Conservation (phyloP, 2,113 vertebrate genomes). For the Aegotheles bennettii region DNA sequence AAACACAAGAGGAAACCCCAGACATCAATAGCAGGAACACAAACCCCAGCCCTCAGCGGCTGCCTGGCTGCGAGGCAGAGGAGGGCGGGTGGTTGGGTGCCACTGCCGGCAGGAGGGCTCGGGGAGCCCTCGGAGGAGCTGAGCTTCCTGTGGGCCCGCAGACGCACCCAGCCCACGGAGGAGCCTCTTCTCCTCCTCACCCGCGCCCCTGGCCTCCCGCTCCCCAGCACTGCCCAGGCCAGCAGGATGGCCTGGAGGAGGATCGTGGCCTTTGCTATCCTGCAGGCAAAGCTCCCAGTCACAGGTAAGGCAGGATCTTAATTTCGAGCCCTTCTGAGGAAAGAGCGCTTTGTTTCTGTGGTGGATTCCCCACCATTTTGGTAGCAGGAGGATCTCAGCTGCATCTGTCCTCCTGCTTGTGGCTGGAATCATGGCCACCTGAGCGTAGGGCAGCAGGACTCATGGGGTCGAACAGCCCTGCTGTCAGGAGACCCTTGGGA, state of each 20-base stretch:
- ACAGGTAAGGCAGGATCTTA: constrained; percentile 47
- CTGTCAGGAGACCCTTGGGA: neutral
- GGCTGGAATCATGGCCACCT: neutral
- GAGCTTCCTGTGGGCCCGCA: constrained; percentile 69
- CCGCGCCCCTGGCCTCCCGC: neutral
- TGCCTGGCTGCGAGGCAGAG: constrained; percentile 40
- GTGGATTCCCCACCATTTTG: neutral
- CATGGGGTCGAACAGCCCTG: accelerated
- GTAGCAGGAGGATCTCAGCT: neutral
- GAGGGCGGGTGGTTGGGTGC: neutral
- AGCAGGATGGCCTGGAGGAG: constrained; percentile 52
- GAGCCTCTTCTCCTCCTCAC: neutral
- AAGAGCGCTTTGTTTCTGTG: neutral
- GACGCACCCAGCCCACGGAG: neutral
- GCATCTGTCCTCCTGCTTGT: accelerated
- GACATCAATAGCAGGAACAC: neutral
- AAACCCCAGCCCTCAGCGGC: constrained; percentile 43
- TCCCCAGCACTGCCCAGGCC: accelerated
- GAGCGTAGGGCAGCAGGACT: accelerated
- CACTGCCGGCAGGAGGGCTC: constrained; percentile 40
- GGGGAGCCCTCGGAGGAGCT: neutral
- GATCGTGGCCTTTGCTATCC: accelerated
- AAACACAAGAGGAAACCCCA: neutral
- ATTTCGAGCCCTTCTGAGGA: neutral
- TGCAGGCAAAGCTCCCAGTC: constrained; percentile 34